Percentiles rank a stretch among this genome's conserved stretches.
Evolutionary conservation across 2,888 invertebrate genomes (phyloP).

Genomic region (Tortricodes alternella): DNA sequence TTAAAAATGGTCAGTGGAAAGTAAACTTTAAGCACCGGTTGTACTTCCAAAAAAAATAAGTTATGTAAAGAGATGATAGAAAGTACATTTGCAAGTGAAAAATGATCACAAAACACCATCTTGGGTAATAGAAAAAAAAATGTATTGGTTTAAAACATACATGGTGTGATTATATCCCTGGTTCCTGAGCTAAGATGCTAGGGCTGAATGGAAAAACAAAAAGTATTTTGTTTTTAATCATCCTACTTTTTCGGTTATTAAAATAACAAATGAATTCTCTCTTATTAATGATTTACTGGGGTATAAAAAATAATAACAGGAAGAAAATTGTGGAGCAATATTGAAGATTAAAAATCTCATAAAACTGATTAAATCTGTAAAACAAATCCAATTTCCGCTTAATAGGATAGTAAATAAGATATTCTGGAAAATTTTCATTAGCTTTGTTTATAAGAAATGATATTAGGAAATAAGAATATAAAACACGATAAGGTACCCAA

Average conservation of each 20-base stretch:
- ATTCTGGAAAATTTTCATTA: background rate
- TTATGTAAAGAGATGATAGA: too few species aligned
- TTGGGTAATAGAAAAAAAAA: too few species aligned
- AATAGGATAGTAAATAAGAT: constrained; percentile 19
- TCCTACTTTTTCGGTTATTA: constrained; percentile 9
- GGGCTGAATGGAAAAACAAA: too few species aligned
- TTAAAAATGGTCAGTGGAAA: too few species aligned
- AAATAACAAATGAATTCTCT: constrained; percentile 21
- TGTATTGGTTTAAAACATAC: too few species aligned
- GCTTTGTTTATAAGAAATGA: background rate
- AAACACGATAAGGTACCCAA: too few species aligned
- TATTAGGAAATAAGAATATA: too few species aligned
- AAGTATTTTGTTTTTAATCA: too few species aligned
- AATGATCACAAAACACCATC: too few species aligned
- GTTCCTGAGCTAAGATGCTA: background rate
- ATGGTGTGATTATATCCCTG: background rate
- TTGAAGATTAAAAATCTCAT: constrained; percentile 39
- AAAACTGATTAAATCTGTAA: constrained; percentile 43
- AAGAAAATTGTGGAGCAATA: constrained; percentile 40
- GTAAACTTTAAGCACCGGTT: too few species aligned
- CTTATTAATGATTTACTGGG: constrained; percentile 38
- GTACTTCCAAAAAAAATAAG: too few species aligned
- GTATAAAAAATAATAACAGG: constrained; percentile 44
- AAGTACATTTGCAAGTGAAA: too few species aligned
- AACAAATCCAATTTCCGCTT: constrained; percentile 40